These are phyloP conservation scores for Drosophila navojoa DNA, from an alignment of 1,140 invertebrate genomes.

Conservation along the genomic window DNA sequence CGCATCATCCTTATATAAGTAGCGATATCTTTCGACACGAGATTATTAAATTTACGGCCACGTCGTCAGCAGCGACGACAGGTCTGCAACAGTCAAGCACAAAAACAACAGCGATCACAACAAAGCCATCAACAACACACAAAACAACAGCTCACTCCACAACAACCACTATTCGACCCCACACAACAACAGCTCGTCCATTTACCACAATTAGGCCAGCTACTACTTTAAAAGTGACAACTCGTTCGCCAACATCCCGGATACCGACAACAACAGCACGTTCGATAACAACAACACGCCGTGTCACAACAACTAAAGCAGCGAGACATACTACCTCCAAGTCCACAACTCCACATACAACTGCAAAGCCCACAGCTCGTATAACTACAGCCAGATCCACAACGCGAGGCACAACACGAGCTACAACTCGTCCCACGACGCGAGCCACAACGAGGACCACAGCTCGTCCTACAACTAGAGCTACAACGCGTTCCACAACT, in stretches of 20 bases:
- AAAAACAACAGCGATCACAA: slow-evolving; percentile 14
- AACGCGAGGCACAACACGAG: neutral
- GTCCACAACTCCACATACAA: slow-evolving; percentile 6
- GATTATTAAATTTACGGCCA: slow-evolving; percentile 65
- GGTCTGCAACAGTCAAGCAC: neutral
- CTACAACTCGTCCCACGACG: neutral
- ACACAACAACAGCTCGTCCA: slow-evolving; percentile 12
- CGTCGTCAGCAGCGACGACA: slow-evolving; percentile 27
- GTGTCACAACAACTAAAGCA: slow-evolving; percentile 9
- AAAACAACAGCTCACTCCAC: slow-evolving; percentile 12
- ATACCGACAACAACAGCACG: neutral
- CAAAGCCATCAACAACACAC: slow-evolving; percentile 3
- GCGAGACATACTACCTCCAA: slow-evolving; percentile 12
- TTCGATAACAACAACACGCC: slow-evolving; percentile 1
- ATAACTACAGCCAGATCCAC: neutral
- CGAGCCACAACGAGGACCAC: neutral
- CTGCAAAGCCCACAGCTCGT: slow-evolving; percentile 9
- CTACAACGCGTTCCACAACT: neutral
- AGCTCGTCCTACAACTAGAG: neutral
- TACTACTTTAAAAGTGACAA: neutral
- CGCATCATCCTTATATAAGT: slow-evolving; percentile 49
- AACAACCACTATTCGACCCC: slow-evolving; percentile 6
- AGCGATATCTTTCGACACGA: slow-evolving; percentile 70
- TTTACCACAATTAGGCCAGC: neutral
- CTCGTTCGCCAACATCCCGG: neutral